A percentile compares a stretch with the other conserved stretches of the same genome.
Conservation (phyloP, 1,140 invertebrate genomes). For the Drosophila ohnishii region DNA sequence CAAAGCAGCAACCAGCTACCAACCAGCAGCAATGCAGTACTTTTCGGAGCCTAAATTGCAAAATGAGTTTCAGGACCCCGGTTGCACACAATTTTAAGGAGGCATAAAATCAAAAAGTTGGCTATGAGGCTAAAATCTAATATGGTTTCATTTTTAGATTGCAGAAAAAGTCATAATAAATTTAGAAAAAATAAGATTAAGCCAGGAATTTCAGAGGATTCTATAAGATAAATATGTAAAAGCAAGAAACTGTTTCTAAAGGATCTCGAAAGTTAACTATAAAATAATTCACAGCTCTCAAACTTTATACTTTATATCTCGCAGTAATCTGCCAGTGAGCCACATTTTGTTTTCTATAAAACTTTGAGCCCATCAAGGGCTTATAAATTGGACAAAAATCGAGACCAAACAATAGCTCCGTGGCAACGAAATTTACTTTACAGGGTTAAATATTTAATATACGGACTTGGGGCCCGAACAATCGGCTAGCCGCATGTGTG, state of each 20-base stretch:
- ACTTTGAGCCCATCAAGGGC: conserved; percentile 6
- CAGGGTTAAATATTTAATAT: conserved; percentile 43
- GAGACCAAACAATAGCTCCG: conserved; percentile 9
- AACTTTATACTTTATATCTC: not conserved
- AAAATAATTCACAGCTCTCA: not conserved
- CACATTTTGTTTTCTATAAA: not conserved
- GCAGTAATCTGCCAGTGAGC: not conserved
- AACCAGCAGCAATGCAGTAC: conserved; percentile 22
- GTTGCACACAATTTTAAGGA: conserved; percentile 10
- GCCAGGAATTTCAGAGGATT: not conserved
- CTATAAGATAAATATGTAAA: not conserved
- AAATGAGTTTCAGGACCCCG: conserved; percentile 50
- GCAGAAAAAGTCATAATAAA: no score
- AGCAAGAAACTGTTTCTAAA: not conserved
- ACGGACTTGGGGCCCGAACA: conserved; percentile 24
- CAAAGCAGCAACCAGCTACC: conserved; percentile 26
- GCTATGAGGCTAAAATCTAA: not conserved
- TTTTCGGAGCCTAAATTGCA: conserved; percentile 29
- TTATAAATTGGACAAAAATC: conserved; percentile 12
- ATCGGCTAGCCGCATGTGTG: conserved; percentile 35
- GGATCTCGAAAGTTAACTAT: accelerated
- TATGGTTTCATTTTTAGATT: not conserved
- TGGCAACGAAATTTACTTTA: conserved; percentile 24
- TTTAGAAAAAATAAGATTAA: not conserved
- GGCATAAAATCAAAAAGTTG: conserved; percentile 16